These are phyloP conservation scores for Lepidocolaptes lacrymiger DNA, from an alignment of 2,797 vertebrate species.

Conservation along the genomic window DNA sequence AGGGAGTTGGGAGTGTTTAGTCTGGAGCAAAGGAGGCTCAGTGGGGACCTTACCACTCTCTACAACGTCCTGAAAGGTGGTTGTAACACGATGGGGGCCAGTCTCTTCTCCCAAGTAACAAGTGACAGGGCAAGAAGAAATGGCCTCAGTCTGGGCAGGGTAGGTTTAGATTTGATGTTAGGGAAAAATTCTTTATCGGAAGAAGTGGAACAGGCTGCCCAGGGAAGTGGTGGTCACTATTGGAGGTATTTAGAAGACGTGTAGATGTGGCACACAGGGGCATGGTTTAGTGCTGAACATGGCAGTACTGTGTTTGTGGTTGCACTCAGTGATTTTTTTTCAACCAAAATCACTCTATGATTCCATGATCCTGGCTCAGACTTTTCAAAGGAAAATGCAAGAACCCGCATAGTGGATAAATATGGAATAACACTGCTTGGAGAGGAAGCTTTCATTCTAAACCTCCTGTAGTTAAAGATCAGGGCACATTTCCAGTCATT, in stretches of 20 bases:
- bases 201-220: neutral
- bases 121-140: neutral
- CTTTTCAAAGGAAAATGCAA: constrained; percentile 49
- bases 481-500: neutral
- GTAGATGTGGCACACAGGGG: accelerated
- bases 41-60: too few relatives aligned
- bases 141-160: neutral
- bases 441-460: neutral
- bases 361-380: neutral
- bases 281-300: neutral
- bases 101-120: neutral
- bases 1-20: neutral
- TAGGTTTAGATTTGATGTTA: neutral
- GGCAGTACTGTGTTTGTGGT: neutral
- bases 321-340: neutral
- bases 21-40: accelerated
- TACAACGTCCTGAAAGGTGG: neutral
- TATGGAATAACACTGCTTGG: constrained; percentile 17
- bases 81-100: neutral
- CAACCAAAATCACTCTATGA: neutral
- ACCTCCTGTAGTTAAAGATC: neutral
- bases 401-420: constrained; percentile 57
- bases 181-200: neutral
- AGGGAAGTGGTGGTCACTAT: neutral
- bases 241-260: neutral